phyloP scores from a whole-genome alignment of 2,797 vertebrate species.

The Spinibarbus caldwelli region DNA sequence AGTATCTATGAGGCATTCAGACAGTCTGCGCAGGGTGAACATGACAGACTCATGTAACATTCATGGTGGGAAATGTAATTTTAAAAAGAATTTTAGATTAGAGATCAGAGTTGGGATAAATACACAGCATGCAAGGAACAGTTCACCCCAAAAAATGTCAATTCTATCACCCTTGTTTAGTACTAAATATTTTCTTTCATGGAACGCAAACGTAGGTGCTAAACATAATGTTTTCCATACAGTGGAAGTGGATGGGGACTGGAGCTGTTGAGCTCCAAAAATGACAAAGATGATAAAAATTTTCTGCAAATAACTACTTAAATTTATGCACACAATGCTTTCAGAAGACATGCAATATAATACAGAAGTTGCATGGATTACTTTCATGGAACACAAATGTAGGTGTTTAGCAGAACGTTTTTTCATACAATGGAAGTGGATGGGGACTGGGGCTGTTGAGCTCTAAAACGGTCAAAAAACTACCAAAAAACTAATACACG shows the following conservation, averaged over 20 bases:
- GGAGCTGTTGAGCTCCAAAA: not conserved
- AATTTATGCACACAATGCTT: no score
- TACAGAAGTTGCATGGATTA: no score
- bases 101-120: conserved; percentile 15
- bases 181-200: not conserved
- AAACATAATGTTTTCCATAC: not conserved
- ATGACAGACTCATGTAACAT: conserved; percentile 44
- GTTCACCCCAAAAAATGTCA: not conserved
- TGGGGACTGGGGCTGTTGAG: no score
- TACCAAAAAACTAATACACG: no score
- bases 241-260: conserved; percentile 2
- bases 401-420: no score
- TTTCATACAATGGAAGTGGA: no score
- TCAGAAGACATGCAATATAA: no score
- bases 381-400: not conserved
- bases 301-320: no score
- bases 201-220: not conserved
- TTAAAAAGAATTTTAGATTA: conserved; percentile 8
- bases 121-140: not conserved
- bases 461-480: no score
- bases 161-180: not conserved
- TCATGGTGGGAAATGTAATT: conserved; percentile 22
- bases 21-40: conserved; percentile 19
- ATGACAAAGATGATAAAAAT: no score
- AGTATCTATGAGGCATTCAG: conserved; percentile 41